These are phyloP conservation scores for Volucella zonaria DNA, from an alignment of 2,888 invertebrate species.

Conservation along the genomic window DNA sequence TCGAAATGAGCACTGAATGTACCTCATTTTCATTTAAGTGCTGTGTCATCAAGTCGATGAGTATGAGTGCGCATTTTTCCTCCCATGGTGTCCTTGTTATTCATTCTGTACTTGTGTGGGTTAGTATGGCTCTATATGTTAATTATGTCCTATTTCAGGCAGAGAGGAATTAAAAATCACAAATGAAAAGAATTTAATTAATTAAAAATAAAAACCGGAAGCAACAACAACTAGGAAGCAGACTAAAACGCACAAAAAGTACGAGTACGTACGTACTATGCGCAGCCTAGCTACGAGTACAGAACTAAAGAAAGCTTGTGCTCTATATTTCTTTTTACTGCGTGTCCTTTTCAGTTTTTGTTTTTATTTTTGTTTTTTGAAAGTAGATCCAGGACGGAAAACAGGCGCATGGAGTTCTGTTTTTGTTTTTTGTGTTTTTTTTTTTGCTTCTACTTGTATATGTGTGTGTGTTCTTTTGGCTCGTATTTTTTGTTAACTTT, in stretches of 20 bases:
- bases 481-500: slow-evolving; percentile 20
- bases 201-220: slow-evolving; percentile 61
- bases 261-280: no score
- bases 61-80: slow-evolving; percentile 8
- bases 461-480: not conserved
- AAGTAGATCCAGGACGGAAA: not conserved
- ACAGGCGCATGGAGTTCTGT: not conserved
- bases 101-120: slow-evolving; percentile 3
- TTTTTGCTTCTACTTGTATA: no score
- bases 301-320: slow-evolving; percentile 22
- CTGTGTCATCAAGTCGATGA: slow-evolving; percentile 62
- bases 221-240: slow-evolving; percentile 40
- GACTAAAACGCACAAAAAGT: slow-evolving; percentile 20
- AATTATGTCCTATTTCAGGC: slow-evolving; percentile 60
- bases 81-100: slow-evolving; percentile 40
- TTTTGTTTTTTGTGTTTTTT: no score
- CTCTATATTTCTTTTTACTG: slow-evolving; percentile 50
- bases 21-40: slow-evolving; percentile 67
- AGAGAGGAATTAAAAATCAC: slow-evolving; percentile 67
- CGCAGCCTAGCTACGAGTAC: no score
- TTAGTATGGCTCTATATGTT: not conserved
- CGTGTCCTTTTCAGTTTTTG: slow-evolving; percentile 51
- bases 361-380: slow-evolving; percentile 21
- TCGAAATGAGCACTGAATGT: slow-evolving; percentile 68
- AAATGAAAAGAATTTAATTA: slow-evolving; percentile 73